These are phyloP conservation scores for Amia ocellicauda DNA, from an alignment of 2,113 vertebrate genomes.

Conservation along the genomic window DNA sequence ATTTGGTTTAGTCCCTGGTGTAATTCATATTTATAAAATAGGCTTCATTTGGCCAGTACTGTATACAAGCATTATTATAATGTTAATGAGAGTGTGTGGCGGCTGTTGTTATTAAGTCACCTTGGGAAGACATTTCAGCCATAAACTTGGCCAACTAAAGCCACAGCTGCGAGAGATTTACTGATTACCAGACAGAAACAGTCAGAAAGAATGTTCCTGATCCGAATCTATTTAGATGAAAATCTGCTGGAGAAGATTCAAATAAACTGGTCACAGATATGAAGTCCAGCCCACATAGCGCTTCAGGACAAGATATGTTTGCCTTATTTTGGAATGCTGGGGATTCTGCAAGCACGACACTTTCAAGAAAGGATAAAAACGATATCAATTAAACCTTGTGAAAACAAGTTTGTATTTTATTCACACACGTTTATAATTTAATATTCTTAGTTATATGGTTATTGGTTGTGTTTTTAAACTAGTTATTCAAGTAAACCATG, in stretches of 20 bases:
- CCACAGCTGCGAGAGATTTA: slow-evolving; percentile 48
- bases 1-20: too few species aligned
- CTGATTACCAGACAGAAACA: slow-evolving; percentile 37
- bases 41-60: slow-evolving; percentile 22
- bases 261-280: slow-evolving; percentile 44
- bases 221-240: slow-evolving; percentile 49
- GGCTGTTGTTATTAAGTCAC: slow-evolving; percentile 42
- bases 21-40: slow-evolving; percentile 34
- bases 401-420: slow-evolving; percentile 23
- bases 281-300: slow-evolving; percentile 38
- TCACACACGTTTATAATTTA: too few species aligned
- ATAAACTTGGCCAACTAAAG: slow-evolving; percentile 30
- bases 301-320: slow-evolving; percentile 37
- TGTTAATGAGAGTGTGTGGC: slow-evolving; percentile 7
- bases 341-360: slow-evolving; percentile 41
- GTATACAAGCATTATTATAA: slow-evolving; percentile 20
- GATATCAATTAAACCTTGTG: slow-evolving; percentile 16
- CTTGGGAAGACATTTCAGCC: slow-evolving; percentile 39
- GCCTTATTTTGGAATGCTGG: slow-evolving; percentile 48
- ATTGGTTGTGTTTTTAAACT: too few species aligned
- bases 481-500: too few species aligned
- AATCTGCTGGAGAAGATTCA: slow-evolving; percentile 47
- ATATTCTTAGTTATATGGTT: too few species aligned
- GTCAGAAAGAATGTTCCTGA: slow-evolving; percentile 50
- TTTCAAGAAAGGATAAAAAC: slow-evolving; percentile 33